phyloP scores from a whole-genome alignment of 2,113 vertebrate species.

The Percina caprodes region DNA sequence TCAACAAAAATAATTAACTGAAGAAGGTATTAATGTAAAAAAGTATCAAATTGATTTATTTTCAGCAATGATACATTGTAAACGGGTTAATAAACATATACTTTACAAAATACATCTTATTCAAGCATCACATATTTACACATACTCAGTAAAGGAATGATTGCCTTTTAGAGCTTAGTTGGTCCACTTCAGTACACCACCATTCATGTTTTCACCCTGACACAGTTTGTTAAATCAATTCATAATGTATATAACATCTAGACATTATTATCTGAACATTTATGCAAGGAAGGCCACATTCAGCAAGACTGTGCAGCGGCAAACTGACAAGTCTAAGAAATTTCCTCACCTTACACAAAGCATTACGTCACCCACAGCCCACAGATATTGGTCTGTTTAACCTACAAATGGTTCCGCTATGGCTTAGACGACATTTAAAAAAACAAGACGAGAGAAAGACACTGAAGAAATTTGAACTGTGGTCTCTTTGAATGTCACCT shows the following conservation, averaged over 20 bases:
- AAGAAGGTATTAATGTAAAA: slow-evolving; percentile 38
- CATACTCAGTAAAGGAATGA: slow-evolving; percentile 64
- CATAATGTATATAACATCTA: slow-evolving; percentile 11
- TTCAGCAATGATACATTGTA: slow-evolving; percentile 67
- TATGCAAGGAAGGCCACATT: slow-evolving; percentile 34
- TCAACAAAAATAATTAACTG: slow-evolving; percentile 10
- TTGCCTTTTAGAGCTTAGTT: slow-evolving; percentile 45
- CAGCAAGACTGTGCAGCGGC: neutral
- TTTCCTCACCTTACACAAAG: slow-evolving; percentile 22
- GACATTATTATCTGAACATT: neutral
- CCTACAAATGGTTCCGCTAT: slow-evolving; percentile 44
- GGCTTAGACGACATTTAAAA: slow-evolving; percentile 56
- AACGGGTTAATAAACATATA: slow-evolving; percentile 70
- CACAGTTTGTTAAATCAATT: slow-evolving; percentile 32
- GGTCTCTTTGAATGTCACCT: slow-evolving; percentile 12
- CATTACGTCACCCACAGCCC: slow-evolving; percentile 3
- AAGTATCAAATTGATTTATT: slow-evolving; percentile 73
- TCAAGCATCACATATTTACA: slow-evolving; percentile 51
- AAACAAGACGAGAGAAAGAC: slow-evolving; percentile 31
- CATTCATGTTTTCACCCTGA: neutral
- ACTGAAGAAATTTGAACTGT: neutral
- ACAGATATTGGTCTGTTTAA: slow-evolving; percentile 44
- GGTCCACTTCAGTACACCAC: slow-evolving; percentile 40
- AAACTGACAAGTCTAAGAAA: slow-evolving; percentile 18
- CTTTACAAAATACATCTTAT: slow-evolving; percentile 68